These are phyloP conservation scores for Trichomycterus rosablanca DNA, from an alignment of 2,113 vertebrate genomes.

Conservation along the genomic window DNA sequence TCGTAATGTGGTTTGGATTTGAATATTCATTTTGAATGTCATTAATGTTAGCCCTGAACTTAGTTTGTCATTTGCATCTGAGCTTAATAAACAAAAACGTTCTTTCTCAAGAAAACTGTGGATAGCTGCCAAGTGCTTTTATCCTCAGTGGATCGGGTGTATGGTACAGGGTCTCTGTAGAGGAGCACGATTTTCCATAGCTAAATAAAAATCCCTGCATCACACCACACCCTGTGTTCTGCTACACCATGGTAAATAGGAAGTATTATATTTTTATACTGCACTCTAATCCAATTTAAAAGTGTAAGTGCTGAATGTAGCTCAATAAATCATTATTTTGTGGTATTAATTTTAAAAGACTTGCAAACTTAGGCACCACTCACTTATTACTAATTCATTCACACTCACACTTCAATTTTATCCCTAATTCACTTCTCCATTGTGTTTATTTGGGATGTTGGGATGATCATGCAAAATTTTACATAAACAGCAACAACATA, in stretches of 20 bases:
- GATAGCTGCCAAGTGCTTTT: constrained; percentile 15
- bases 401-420: no score
- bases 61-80: neutral
- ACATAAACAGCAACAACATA: no score
- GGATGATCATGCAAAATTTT: no score
- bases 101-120: constrained; percentile 36
- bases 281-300: neutral
- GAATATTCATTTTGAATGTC: no score
- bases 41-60: neutral
- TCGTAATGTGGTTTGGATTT: no score
- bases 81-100: constrained; percentile 20
- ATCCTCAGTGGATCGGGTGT: constrained; percentile 16
- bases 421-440: no score
- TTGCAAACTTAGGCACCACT: no score
- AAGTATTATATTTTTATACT: neutral
- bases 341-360: no score
- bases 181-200: constrained; percentile 33
- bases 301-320: neutral
- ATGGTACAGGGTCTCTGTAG: constrained; percentile 20
- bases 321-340: neutral
- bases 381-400: no score
- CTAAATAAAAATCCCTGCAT: constrained; percentile 24
- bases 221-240: no score
- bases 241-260: neutral
- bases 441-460: no score